Conservation (phyloP, 2,888 invertebrate species). For the Pelosia muscerda region DNA sequence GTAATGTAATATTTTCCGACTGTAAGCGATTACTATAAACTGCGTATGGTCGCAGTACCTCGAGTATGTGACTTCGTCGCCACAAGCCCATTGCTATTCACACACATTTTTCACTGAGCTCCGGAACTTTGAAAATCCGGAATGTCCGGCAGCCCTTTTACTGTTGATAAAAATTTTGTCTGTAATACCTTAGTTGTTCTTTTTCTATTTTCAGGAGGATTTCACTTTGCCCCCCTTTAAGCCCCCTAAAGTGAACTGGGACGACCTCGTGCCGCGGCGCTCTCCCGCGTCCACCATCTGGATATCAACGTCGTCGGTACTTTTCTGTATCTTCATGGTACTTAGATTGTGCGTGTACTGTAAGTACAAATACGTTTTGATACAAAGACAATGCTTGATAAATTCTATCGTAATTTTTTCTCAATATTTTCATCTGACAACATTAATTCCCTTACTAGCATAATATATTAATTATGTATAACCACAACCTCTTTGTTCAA, state of each 20-base stretch:
- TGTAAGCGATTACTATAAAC: no score
- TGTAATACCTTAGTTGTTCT: neutral
- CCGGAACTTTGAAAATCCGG: no score
- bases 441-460: neutral
- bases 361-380: neutral
- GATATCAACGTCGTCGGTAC: neutral
- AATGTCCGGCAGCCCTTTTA: no score
- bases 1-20: no score
- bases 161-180: neutral
- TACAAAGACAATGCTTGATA: neutral
- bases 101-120: no score
- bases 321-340: neutral
- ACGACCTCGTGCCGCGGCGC: neutral
- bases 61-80: no score
- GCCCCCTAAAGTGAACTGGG: neutral
- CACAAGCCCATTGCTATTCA: no score
- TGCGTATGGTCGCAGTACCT: no score
- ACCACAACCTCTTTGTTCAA: neutral
- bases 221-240: neutral
- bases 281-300: neutral
- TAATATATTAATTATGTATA: no score
- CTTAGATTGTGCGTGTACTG: neutral
- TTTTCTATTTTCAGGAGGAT: neutral
- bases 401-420: no score
- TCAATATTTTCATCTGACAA: no score